Percentiles rank a stretch among this genome's conserved stretches.
These are phyloP conservation scores for Tragulus kanchil DNA, from an alignment of 2,113 vertebrate genomes.

Conservation along the genomic window DNA sequence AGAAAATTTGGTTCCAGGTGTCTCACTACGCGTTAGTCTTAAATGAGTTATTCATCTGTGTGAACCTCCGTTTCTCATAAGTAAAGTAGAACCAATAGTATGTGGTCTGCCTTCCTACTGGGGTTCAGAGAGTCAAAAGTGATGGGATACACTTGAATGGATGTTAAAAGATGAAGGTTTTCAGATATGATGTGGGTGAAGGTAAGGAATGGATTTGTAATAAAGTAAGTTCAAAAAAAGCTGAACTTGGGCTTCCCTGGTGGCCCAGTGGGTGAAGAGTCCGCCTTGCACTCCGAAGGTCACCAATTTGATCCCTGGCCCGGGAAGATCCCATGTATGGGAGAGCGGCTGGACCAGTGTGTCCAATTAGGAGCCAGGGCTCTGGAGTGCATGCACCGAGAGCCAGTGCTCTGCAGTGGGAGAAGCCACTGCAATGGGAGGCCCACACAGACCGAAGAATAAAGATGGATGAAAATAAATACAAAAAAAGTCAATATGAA, in stretches of 20 bases:
- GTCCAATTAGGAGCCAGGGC: too few species aligned
- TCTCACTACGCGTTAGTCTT: neutral
- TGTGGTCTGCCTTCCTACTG: neutral
- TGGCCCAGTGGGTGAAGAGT: too few species aligned
- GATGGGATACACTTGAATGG: neutral
- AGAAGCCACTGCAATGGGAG: too few species aligned
- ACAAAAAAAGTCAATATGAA: too few species aligned
- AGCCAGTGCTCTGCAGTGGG: too few species aligned
- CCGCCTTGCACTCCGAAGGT: too few species aligned
- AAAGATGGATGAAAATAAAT: too few species aligned
- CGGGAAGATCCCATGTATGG: too few species aligned
- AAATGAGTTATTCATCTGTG: conserved; percentile 45
- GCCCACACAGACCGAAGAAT: too few species aligned
- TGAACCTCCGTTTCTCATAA: conserved; percentile 10
- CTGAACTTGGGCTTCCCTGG: neutral
- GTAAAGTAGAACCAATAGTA: neutral
- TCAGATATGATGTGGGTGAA: neutral
- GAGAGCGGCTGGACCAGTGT: too few species aligned
- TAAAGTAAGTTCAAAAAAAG: conserved; percentile 29
- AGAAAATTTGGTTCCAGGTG: conserved; percentile 13
- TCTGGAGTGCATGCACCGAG: too few species aligned
- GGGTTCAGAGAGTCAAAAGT: conserved; percentile 22
- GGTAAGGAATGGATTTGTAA: neutral
- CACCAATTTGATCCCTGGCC: too few species aligned
- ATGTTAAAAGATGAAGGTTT: conserved; percentile 28